Base-by-base conservation (phyloP, 2,888 invertebrate species). In the Hedya salicella region DNA sequence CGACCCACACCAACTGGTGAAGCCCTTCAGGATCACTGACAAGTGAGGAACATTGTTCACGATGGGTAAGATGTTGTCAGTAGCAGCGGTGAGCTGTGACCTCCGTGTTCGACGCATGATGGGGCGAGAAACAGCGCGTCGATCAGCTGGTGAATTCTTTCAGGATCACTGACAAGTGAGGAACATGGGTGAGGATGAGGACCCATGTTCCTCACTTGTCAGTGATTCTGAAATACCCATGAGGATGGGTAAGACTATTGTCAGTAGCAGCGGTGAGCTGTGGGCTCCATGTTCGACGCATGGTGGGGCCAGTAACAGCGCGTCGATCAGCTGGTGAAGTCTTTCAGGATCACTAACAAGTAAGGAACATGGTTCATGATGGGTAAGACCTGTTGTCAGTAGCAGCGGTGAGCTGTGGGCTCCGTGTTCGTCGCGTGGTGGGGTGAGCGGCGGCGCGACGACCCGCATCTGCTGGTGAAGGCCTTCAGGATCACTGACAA, bases 301-400 rank as follows among this genome's bases (percentile, higher is more conserved):
- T 92, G 91, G 91, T 92, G 91, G 91, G 89, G 91, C 0, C 91
- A 92, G 69, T 68, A 82, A 2, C 70, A 88, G 1, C 75, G 89
- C 0, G 91, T 85, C 0, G 75, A 76, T 11, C 87, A 90, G 54
- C 76, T 91, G 0, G 81, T 78, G 0, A 68, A 76, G 0, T 88
- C 91, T 0, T 91, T 91, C 54, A 78, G 76, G 46, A 70, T 90
- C 0, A 77, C 81, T 3, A 68, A 79, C 46, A 87, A 78, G 89
- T 88, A 61, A 64, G 54, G 11, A 6, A 0, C 11, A 30, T 2
- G 3, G 9, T 3, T 25, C 0, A 11, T 3, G 11, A 52, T 2
- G 3, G 32, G 13, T 8, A n/a, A 25, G 3, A 14, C n/a, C n/a
- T 14, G 88, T 89, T 69, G 91, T 91, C 1, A 91, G 91, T n/a